A percentile compares a stretch with the other conserved stretches of the same genome.
Evolutionary conservation across 2,113 vertebrate species (phyloP).

Genomic region (Petrocephalus zakoni): DNA sequence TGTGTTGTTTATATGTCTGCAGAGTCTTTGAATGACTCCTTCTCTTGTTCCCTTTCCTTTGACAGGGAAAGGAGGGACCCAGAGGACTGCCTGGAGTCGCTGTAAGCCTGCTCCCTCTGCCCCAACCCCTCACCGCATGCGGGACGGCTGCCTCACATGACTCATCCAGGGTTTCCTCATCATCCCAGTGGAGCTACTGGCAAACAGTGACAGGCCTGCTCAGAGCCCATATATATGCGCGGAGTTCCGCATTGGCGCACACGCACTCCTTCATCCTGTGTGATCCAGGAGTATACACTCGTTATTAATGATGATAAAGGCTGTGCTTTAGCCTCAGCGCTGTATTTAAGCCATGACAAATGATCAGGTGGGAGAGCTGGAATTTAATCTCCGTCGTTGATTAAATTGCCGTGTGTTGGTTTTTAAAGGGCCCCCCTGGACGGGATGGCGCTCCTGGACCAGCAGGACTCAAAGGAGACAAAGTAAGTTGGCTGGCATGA

Average conservation of each 20-base stretch:
- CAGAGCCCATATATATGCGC: neutral
- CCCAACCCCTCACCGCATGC: neutral
- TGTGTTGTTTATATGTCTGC: neutral
- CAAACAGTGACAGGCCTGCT: neutral
- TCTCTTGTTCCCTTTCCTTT: constrained; percentile 18
- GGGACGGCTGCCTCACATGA: neutral
- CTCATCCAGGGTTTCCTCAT: neutral
- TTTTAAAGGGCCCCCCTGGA: constrained; percentile 67
- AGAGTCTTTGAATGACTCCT: neutral
- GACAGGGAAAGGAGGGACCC: constrained; percentile 56
- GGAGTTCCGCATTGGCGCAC: neutral
- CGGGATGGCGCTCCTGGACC: constrained; percentile 63
- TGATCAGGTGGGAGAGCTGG: neutral
- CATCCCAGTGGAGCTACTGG: neutral
- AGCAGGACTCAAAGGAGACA: constrained; percentile 67
- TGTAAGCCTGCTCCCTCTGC: constrained; percentile 45
- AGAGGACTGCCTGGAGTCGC: constrained; percentile 51
- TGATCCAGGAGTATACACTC: neutral
- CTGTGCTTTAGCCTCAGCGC: neutral
- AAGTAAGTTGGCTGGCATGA: constrained; percentile 59
- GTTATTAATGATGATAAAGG: neutral
- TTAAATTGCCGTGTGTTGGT: constrained; percentile 27
- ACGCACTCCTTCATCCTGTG: neutral
- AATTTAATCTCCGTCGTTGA: neutral
- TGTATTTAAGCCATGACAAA: neutral